A percentile compares a stretch with the other conserved stretches of the same genome.
These are phyloP conservation scores for Strix uralensis DNA, from an alignment of 2,113 vertebrate species.

Conservation along the genomic window DNA sequence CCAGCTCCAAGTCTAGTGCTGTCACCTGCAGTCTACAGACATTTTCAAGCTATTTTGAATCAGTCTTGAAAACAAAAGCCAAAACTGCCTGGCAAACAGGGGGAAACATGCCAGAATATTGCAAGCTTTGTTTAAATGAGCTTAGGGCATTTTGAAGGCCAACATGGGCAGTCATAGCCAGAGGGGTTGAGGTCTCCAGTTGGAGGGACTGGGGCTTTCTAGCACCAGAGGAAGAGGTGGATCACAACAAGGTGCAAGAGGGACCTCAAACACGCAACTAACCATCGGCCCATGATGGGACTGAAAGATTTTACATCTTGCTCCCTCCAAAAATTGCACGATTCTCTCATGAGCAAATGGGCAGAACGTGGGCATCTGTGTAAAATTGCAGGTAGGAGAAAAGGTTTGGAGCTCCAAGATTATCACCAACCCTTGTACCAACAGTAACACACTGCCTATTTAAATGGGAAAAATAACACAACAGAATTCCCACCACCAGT, in stretches of 20 bases:
- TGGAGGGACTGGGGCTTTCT: background rate
- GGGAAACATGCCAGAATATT: background rate
- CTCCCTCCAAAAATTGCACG: no score
- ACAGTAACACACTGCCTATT: accelerated
- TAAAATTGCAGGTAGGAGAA: accelerated
- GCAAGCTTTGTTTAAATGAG: accelerated
- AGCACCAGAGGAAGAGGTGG: accelerated
- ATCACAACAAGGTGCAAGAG: accelerated
- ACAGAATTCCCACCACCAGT: background rate
- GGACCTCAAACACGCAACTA: accelerated
- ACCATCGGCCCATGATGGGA: accelerated
- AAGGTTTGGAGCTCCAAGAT: background rate
- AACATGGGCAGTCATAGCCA: accelerated
- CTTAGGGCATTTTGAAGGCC: background rate
- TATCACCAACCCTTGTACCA: accelerated
- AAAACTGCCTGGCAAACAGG: accelerated
- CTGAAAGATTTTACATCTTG: background rate
- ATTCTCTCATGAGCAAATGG: accelerated
- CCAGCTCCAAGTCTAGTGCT: background rate
- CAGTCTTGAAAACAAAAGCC: no score
- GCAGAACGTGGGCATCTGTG: no score
- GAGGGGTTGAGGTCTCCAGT: no score
- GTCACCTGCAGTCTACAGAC: background rate
- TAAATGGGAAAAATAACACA: accelerated
- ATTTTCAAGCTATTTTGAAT: no score